Evolutionary conservation across 2,113 vertebrate species (phyloP), one percentile per base, ranked within the genome.

Genomic region (Pseudolaguvia tuberculata): DNA sequence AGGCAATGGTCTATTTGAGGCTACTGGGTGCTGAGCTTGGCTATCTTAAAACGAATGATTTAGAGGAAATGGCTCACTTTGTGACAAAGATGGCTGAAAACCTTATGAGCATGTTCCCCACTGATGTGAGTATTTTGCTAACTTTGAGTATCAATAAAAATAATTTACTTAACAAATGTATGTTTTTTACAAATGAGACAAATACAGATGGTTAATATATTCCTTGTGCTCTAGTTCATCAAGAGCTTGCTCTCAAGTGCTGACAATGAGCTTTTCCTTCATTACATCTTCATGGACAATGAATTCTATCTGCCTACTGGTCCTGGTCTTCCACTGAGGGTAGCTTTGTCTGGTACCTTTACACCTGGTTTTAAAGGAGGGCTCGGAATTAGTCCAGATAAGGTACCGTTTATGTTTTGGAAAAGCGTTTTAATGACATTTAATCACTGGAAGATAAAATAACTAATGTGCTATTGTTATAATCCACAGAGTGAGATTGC

Each of bases 201-300:
- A 25, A 48, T 27, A 48, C 48, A 17, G 62, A 2, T n/a, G 72
- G 3, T 29, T 29, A n/a, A 52, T 65, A 18, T 51, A 27, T 52
- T 63, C 8, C 11, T 50, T 72, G 7, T 76, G 6, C 57, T 70
- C 42, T 77, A 91, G 89, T 27, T 89, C 29, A 57, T 90, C 50
- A 91, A 90, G 63, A 75, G 82, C 65, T 66, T 99, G n/a, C 87
- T 89, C 57, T 88, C 89, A 57, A 94, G 91, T 8, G 47, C 85
- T 51, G 90, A 91, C 79, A 91, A 67, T 23, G 90, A 94, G 81
- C 81, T 98, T 5, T 97, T 94, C 84, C 85, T 93, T 76, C 95
- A 99, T 85, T 98, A 98, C 84, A 89, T 98, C 78, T 98, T 98
- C 85, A 93, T 97, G 94, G 95, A 99, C 83, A 96, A 94, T 69